Conservation (phyloP, 2,797 vertebrate genomes). For the Darevskia nairensis region DNA sequence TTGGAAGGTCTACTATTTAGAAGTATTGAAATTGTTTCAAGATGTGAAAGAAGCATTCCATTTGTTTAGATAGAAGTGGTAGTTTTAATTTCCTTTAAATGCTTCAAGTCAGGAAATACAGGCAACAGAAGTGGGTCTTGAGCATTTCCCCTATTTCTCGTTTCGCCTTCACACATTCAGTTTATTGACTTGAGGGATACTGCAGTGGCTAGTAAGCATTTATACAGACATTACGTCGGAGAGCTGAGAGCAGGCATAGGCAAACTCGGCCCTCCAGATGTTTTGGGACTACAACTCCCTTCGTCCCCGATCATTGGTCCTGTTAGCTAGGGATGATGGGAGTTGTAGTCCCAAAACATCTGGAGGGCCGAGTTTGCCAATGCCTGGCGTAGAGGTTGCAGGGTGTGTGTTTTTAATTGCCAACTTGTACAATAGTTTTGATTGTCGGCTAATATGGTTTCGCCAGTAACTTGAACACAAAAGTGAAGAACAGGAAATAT, state of each 20-base stretch:
- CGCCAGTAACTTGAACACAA: constrained; percentile 7
- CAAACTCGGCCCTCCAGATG: no score
- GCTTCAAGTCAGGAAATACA: constrained; percentile 33
- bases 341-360: no score
- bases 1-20: not conserved
- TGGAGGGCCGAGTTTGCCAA: no score
- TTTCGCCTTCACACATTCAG: constrained; percentile 13
- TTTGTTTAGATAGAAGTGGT: not conserved
- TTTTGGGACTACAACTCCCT: no score
- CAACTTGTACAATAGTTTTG: not conserved
- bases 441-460: not conserved
- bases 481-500: constrained; percentile 43
- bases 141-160: constrained; percentile 28
- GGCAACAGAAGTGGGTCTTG: constrained; percentile 19
- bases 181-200: constrained; percentile 27
- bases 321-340: no score
- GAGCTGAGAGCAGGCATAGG: not conserved
- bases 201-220: constrained; percentile 20
- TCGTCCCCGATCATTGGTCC: no score
- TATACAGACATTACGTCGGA: not conserved
- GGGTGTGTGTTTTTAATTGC: constrained; percentile 7
- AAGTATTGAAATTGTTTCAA: not conserved
- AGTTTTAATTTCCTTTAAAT: constrained; percentile 11
- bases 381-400: constrained; percentile 14
- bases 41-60: not conserved